Conservation (phyloP, 2,888 invertebrate species). For the Aporophyla nigra region DNA sequence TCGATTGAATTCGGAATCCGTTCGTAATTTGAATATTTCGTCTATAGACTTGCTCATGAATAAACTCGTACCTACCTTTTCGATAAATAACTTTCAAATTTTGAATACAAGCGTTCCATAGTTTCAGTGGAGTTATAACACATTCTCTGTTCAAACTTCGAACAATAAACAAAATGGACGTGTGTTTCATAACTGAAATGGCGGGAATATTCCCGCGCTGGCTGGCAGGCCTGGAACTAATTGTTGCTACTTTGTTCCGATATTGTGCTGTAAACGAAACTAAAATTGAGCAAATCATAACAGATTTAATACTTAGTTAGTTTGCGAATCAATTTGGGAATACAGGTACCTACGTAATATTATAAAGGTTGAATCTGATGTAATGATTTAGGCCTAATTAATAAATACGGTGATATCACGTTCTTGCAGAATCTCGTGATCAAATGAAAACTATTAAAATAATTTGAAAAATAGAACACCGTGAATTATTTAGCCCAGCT, state of each 20-base stretch:
- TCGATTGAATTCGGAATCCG: neutral
- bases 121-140: slow-evolving; percentile 12
- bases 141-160: slow-evolving; percentile 35
- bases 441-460: neutral
- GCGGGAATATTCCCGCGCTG: slow-evolving; percentile 24
- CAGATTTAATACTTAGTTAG: neutral
- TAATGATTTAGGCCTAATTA: too few relatives aligned
- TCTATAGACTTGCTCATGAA: too few relatives aligned
- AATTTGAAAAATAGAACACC: too few relatives aligned
- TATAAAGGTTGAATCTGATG: neutral
- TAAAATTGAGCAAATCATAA: slow-evolving; percentile 10
- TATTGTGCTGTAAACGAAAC: slow-evolving; percentile 22
- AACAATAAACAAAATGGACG: slow-evolving; percentile 47
- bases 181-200: slow-evolving; percentile 10
- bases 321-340: neutral
- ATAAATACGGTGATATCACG: neutral
- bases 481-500: neutral
- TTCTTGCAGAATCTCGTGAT: neutral
- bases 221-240: slow-evolving; percentile 10
- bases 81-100: slow-evolving; percentile 8
- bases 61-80: neutral
- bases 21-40: neutral
- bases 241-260: slow-evolving; percentile 32
- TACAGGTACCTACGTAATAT: neutral
- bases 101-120: neutral